Conservation (phyloP, 2,113 vertebrate genomes). For the Daubentonia madagascariensis region DNA sequence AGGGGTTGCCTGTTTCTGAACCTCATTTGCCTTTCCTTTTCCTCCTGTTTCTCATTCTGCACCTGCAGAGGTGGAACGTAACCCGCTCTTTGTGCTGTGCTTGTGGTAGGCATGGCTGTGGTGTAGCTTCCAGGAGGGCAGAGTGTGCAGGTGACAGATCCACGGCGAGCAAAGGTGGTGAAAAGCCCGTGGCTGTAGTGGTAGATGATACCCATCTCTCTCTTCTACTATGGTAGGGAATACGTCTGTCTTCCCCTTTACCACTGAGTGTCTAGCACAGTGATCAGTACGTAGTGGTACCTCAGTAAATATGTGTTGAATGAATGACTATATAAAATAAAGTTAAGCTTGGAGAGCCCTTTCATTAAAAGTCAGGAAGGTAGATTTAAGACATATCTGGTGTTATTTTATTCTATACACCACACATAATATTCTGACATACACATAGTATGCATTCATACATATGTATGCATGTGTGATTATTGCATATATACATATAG, state of each 20-base stretch:
- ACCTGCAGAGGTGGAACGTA: background rate
- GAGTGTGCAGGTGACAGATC: background rate
- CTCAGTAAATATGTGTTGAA: background rate
- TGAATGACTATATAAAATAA: background rate
- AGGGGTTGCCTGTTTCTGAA: background rate
- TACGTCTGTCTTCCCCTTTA: background rate
- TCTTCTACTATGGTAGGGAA: background rate
- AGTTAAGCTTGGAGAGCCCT: background rate
- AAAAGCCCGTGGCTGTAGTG: background rate
- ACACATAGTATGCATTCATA: background rate
- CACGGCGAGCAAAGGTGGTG: background rate
- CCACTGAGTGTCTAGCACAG: background rate
- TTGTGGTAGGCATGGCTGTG: fast-evolving
- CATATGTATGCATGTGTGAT: background rate
- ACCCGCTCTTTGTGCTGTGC: background rate
- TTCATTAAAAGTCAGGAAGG: background rate
- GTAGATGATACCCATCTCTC: background rate
- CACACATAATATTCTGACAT: background rate
- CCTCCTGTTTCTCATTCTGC: background rate
- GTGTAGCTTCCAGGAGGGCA: background rate
- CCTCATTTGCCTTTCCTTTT: background rate
- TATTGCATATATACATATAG: background rate
- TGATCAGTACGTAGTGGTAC: background rate
- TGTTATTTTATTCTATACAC: background rate
- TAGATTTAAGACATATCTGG: background rate